phyloP scores from a whole-genome alignment of 2,113 vertebrate species.

The Plectropomus leopardus region DNA sequence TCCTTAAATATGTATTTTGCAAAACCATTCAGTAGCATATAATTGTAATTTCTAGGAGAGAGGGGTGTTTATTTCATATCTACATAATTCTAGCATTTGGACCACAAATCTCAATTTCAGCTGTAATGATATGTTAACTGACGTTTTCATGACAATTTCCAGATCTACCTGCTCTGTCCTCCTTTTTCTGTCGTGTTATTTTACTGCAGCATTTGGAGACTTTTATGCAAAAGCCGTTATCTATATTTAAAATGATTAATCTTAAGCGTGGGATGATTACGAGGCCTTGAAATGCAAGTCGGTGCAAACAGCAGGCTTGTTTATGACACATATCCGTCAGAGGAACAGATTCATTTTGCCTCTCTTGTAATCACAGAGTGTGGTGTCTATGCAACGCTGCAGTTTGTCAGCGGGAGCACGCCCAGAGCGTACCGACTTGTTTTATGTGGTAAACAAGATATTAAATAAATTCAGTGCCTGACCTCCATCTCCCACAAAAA shows the following conservation, averaged over 20 bases:
- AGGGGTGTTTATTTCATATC: neutral
- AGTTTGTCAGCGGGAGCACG: conserved; percentile 24
- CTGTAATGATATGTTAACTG: conserved; percentile 40
- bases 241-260: conserved; percentile 79
- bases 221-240: conserved; percentile 43
- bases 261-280: conserved; percentile 62
- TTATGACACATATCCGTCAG: conserved; percentile 57
- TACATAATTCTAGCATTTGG: conserved; percentile 24
- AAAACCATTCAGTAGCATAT: conserved; percentile 16
- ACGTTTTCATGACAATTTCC: conserved; percentile 55
- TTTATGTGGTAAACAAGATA: conserved; percentile 25
- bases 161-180: conserved; percentile 39
- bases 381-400: conserved; percentile 30
- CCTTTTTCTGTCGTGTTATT: conserved; percentile 22
- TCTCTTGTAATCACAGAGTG: conserved; percentile 58
- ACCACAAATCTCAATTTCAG: conserved; percentile 49
- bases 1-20: conserved; percentile 26
- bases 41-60: conserved; percentile 23
- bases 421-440: conserved; percentile 9
- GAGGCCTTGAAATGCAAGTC: conserved; percentile 57
- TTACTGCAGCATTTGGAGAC: conserved; percentile 30
- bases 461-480: conserved; percentile 2
- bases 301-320: conserved; percentile 67
- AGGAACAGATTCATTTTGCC: conserved; percentile 60
- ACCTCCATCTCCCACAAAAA: conserved; percentile 22